These are phyloP conservation scores for Crocallis elinguaria DNA, from an alignment of 2,888 invertebrate genomes.

Conservation along the genomic window DNA sequence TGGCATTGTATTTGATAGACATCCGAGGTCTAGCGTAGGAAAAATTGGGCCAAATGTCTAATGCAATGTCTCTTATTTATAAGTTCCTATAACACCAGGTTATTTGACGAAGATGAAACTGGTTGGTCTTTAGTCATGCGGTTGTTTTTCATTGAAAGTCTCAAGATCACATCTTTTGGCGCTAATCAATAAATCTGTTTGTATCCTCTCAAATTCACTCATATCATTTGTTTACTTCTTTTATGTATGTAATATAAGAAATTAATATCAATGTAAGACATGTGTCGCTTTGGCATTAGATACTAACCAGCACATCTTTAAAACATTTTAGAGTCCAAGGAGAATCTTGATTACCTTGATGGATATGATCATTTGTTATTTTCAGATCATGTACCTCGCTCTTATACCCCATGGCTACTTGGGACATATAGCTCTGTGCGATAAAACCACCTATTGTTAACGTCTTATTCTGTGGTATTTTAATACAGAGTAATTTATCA, in stretches of 20 bases:
- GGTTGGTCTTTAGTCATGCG: constrained; percentile 19
- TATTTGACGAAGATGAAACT: constrained; percentile 15
- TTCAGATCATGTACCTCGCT: no score
- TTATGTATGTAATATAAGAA: background rate
- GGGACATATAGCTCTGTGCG: no score
- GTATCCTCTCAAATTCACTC: background rate
- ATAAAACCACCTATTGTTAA: no score
- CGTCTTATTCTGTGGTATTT: no score
- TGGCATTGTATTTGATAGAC: constrained; percentile 38
- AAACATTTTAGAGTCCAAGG: background rate
- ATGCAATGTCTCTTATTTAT: constrained; percentile 30
- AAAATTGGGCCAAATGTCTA: constrained; percentile 35
- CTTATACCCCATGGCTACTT: no score
- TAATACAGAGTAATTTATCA: no score
- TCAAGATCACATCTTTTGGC: constrained; percentile 31
- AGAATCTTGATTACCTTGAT: background rate
- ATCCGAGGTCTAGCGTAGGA: constrained; percentile 35
- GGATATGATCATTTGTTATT: no score
- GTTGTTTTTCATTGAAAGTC: constrained; percentile 29
- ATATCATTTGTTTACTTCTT: constrained; percentile 4
- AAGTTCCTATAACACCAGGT: constrained; percentile 22
- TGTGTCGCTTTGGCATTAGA: constrained; percentile 4
- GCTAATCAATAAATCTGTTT: constrained; percentile 17
- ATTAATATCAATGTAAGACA: background rate
- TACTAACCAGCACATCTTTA: background rate